A percentile compares a stretch with the other conserved stretches of the same genome.
Conservation (phyloP, 1,140 invertebrate species). For the Papilio helenus region DNA sequence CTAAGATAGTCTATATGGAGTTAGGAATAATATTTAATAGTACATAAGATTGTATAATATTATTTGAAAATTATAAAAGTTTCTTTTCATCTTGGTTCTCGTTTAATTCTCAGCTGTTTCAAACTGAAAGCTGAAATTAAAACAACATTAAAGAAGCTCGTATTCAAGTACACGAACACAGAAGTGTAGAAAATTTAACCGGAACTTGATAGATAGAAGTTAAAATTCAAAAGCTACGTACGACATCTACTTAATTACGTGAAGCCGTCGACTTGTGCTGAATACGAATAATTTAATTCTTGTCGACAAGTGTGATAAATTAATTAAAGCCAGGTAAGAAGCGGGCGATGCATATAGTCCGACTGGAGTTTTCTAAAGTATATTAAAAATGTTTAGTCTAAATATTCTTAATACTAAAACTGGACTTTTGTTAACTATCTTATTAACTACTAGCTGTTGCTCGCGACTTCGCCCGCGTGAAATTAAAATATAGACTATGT, state of each 20-base stretch:
- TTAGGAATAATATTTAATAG: no score
- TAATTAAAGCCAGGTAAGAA: slow-evolving; percentile 28
- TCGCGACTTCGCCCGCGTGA: no score
- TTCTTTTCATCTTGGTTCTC: neutral
- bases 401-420: neutral
- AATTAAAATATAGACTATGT: no score
- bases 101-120: neutral
- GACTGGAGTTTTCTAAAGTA: neutral
- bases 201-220: slow-evolving; percentile 24
- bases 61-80: neutral
- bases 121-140: neutral
- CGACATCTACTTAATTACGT: slow-evolving; percentile 37
- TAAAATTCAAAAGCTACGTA: slow-evolving; percentile 33
- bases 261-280: slow-evolving; percentile 26
- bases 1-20: no score
- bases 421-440: neutral
- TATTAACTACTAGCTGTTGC: no score
- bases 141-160: neutral
- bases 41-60: no score
- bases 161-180: neutral
- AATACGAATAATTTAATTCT: slow-evolving; percentile 38
- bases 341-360: neutral
- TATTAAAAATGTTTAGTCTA: neutral
- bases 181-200: neutral
- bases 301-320: slow-evolving; percentile 36